Percentiles rank a stretch among this genome's conserved stretches.
Conservation (phyloP, 2,888 invertebrate species). For the Steinernema hermaphroditum region DNA sequence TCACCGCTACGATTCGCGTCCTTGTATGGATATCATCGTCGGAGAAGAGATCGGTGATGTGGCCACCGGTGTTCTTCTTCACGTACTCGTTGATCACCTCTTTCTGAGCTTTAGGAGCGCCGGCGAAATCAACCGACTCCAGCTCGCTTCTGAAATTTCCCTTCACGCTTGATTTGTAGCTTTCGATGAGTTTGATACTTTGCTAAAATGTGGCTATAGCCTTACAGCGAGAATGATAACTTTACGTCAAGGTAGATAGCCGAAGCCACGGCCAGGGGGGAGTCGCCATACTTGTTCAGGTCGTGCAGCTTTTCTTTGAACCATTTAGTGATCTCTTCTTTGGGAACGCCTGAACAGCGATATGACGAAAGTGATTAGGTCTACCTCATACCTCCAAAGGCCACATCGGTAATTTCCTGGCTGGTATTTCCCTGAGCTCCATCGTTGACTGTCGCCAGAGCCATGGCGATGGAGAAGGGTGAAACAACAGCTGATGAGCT, state of each 20-base stretch:
- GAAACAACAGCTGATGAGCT: background rate
- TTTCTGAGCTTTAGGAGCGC: background rate
- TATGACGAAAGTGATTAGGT: background rate
- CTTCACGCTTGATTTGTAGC: background rate
- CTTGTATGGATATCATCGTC: background rate
- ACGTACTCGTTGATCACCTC: conserved; percentile 3
- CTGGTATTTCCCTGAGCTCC: conserved; percentile 10
- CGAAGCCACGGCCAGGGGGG: conserved; percentile 8
- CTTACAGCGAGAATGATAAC: background rate
- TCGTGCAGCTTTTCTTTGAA: conserved; percentile 5
- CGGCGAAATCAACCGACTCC: background rate
- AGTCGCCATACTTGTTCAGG: background rate
- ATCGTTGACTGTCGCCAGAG: conserved; percentile 3
- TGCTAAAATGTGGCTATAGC: background rate
- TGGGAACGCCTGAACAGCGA: background rate
- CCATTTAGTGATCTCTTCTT: background rate
- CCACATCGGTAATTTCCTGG: conserved; percentile 21
- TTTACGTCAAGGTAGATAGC: conserved; percentile 9
- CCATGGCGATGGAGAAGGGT: conserved; percentile 24
- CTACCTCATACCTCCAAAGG: background rate
- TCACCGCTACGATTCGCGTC: background rate
- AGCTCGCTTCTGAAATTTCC: background rate
- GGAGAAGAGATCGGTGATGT: background rate
- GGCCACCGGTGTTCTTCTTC: conserved; percentile 26
- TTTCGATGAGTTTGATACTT: background rate